Evolutionary conservation across 2,888 invertebrate genomes (phyloP), one percentile per base, ranked within the genome.

Genomic region (Heliconius ethilla): DNA sequence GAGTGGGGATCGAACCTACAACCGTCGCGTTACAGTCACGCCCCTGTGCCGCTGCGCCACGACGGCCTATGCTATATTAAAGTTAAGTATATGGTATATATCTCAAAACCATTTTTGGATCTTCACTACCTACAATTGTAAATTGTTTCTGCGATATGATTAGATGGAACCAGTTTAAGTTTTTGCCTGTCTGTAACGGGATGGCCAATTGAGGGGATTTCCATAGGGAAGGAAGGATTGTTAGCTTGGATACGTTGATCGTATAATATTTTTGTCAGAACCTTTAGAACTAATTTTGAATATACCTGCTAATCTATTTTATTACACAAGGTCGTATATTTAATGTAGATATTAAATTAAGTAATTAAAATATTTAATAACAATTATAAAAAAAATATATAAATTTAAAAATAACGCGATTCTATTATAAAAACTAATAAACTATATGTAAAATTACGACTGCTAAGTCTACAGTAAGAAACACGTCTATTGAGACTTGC

Each of bases 161-260:
- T 67, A 25, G n/a, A 67, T 25, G 25, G 3, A 69, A 69, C 69
- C 69, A 40, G 40, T 69, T 29, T 55, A 33, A 29, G 55, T 70
- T 55, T 70, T 70, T 70, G 70, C 70, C 33, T 33, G 70, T 70
- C 70, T 70, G 55, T n/a, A 70, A 55, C 70, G 55, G 55, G 29
- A 29, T 25, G 29, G 29, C n/a, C 70, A 55, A 70, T 70, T 70
- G 70, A 29, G 29, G 51, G 70, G 70, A 70, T 70, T 55, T 55
- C 70, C 70, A 55, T 55, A 33, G 70, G 51, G 51, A 70, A 70
- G n/a, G 69, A 69, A 70, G n/a, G 69, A 69, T 25, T 40, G 69
- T n/a, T 69, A 69, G 25, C 15, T 40, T 25, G 18, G 1, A 45
- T 25, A 15, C 25, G 69, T 40, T 27, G 69, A 15, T 69, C 3